Percentiles rank a stretch among this genome's conserved stretches.
Evolutionary conservation across 2,113 vertebrate genomes (phyloP).

Genomic region (Pseudopodoces humilis): DNA sequence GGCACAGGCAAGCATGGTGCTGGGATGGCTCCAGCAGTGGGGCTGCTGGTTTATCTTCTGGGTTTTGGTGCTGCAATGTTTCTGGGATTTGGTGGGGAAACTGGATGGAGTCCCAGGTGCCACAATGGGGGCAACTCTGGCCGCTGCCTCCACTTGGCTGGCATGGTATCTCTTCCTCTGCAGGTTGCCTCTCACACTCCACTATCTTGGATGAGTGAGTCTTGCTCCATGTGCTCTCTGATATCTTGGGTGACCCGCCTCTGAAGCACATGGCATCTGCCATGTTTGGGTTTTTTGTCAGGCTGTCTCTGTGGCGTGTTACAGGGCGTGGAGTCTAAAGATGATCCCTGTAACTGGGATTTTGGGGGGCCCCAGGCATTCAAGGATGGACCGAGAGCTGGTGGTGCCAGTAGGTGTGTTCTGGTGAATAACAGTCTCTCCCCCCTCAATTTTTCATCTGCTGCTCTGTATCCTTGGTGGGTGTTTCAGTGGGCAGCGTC

Average conservation of each 20-base stretch:
- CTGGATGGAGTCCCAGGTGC: too few relatives aligned
- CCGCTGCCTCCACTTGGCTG: neutral
- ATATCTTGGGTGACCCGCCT: neutral
- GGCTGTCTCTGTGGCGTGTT: neutral
- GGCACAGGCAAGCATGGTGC: rapidly evolving
- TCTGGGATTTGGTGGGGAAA: too few relatives aligned
- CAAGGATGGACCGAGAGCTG: neutral
- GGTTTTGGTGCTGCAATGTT: too few relatives aligned
- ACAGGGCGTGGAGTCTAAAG: neutral
- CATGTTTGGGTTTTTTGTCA: neutral
- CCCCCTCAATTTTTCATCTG: neutral
- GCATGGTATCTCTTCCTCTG: neutral
- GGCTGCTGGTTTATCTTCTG: neutral
- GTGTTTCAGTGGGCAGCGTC: neutral
- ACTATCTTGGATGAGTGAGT: too few relatives aligned
- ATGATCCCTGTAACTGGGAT: neutral
- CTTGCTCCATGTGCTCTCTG: too few relatives aligned
- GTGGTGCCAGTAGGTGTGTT: rapidly evolving
- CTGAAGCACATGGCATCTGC: too few relatives aligned
- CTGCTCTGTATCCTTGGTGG: neutral
- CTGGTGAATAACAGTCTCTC: neutral
- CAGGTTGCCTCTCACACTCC: neutral
- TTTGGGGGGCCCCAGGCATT: neutral
- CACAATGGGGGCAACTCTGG: neutral
- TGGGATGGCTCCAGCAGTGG: rapidly evolving